Base-by-base conservation (phyloP, 2,888 invertebrate genomes). In the Rhamnusium bicolor region DNA sequence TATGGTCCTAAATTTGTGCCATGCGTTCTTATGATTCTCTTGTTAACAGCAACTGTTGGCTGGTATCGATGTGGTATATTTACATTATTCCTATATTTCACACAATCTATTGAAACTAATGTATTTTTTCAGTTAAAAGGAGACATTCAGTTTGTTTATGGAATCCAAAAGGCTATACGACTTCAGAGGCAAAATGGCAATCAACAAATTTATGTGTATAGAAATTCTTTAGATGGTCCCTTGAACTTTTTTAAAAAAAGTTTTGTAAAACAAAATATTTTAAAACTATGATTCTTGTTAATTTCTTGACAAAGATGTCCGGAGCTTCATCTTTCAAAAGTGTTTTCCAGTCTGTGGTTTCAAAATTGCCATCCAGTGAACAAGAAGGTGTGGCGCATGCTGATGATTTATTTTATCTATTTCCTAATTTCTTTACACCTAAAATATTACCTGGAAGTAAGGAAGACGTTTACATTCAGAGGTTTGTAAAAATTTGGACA, bases 401-500 rank as follows among this genome's bases (percentile, higher is more conserved):
- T 0, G 86, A 87, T 46, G 87, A 87, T 67, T 24, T 86, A 12
- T 81, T 81, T 10, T 86, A 86, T 65, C 65, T 86, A 3, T 86
- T 86, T 69, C 81, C 76, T 1, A 79, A 79, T 0, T 82, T 82
- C 62, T 75, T 81, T 14, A 78, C 79, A 7, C 79, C 77, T 4
- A 73, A 74, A 47, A 76, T 83, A 18, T 58, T 73, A 14, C 53
- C 46, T 19, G 82, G 78, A 0, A 82, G 82, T 51, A 65, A 72
- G 5, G 85, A 86, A 71, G 85, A 85, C 14, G 71, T 72, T 49
- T 78, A 81, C 40, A 82, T 85, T 19, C 78, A 83, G 58, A 80
- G 83, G 72, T 83, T 86, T 68, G 81, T 85, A 0, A 85, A 84
- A 76, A 56, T 86, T 60, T 87, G 87, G 87, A 84, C 86, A 1